Evolutionary conservation across 2,797 vertebrate species (phyloP).

Genomic region (Mus spretus): DNA sequence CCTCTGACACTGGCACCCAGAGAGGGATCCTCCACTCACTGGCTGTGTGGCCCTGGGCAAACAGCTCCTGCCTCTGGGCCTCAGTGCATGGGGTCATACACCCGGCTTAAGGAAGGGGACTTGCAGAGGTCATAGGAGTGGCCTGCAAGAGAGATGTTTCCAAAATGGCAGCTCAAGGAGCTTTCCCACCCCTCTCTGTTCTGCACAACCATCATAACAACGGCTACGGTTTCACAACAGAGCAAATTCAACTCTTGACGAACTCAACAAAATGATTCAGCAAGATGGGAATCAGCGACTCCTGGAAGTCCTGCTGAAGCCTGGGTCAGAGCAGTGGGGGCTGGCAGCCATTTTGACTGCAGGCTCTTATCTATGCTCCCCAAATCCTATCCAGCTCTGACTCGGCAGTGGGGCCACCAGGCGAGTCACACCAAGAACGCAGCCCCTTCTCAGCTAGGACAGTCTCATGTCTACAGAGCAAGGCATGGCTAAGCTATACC

Average conservation of each 20-base stretch:
- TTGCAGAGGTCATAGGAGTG: not conserved
- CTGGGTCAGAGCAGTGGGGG: too few relatives aligned
- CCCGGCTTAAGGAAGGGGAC: not conserved
- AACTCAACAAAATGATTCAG: not conserved
- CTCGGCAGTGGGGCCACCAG: not conserved
- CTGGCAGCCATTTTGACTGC: not conserved
- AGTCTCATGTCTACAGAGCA: not conserved
- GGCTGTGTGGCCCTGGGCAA: not conserved
- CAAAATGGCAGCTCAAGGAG: not conserved
- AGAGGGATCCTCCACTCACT: rapidly evolving
- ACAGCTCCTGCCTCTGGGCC: not conserved
- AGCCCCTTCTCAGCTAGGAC: not conserved
- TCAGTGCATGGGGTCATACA: rapidly evolving
- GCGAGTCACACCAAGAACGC: not conserved
- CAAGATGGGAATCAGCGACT: not conserved
- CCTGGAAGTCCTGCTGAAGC: not conserved
- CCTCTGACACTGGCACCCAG: not conserved
- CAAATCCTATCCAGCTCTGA: not conserved
- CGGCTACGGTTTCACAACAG: not conserved
- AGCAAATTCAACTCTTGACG: not conserved
- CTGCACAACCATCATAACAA: not conserved
- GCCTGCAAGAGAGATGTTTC: not conserved
- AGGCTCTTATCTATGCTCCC: not conserved
- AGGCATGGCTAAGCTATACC: not conserved
- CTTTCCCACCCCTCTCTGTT: not conserved